phyloP scores from a whole-genome alignment of 1,140 invertebrate species.

The Pogonomyrmex californicus region DNA sequence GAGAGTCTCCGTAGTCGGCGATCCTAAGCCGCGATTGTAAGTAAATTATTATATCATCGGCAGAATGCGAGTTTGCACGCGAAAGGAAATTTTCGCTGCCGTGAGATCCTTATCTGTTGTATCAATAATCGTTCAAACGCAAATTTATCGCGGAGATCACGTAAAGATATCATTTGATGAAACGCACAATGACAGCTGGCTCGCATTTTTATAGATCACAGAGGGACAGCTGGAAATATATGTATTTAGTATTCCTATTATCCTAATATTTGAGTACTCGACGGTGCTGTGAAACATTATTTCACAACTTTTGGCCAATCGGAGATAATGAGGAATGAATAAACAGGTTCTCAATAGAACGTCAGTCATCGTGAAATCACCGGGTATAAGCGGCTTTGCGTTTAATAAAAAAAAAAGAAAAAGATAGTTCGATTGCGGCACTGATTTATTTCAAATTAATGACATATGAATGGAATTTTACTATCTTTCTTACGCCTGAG shows the following conservation, averaged over 20 bases:
- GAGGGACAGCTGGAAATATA: background rate
- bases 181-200: background rate
- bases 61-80: background rate
- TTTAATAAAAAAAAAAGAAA: constrained; percentile 30
- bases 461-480: background rate
- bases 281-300: constrained; percentile 29
- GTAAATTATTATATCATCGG: constrained; percentile 63
- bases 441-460: constrained; percentile 6
- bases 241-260: background rate
- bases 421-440: constrained; percentile 21
- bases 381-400: constrained; percentile 35
- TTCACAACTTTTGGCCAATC: constrained; percentile 60
- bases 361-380: constrained; percentile 6
- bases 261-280: constrained; percentile 16
- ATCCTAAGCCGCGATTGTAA: constrained; percentile 55
- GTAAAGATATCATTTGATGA: constrained; percentile 5
- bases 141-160: background rate
- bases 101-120: constrained; percentile 67
- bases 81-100: constrained; percentile 9
- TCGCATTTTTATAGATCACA: background rate
- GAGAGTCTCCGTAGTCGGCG: constrained; percentile 29
- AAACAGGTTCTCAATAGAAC: constrained; percentile 59
- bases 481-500: background rate
- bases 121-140: constrained; percentile 1
- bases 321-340: constrained; percentile 63